Percentiles rank a stretch among this genome's conserved stretches.
Conservation (phyloP, 2,113 vertebrate genomes). For the Hydrochoerus hydrochaeris region DNA sequence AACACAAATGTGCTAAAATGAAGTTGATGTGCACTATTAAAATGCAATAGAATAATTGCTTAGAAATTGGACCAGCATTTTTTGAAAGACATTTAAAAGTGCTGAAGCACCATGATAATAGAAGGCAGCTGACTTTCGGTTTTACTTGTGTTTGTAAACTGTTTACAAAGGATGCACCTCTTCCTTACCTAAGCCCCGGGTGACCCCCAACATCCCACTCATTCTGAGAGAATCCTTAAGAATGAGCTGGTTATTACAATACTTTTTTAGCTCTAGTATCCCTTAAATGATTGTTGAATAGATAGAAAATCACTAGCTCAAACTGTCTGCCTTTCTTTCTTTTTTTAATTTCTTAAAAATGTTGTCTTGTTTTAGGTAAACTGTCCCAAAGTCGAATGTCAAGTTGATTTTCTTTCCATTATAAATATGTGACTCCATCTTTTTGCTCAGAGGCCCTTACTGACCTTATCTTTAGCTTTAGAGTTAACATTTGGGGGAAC, state of each 20-base stretch:
- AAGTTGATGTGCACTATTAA: not conserved
- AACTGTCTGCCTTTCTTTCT: not conserved
- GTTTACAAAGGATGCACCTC: not conserved
- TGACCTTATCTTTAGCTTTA: not conserved
- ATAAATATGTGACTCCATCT: not conserved
- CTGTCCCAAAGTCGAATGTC: too few species aligned
- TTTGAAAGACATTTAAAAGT: not conserved
- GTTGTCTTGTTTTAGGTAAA: not conserved
- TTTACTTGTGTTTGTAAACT: not conserved
- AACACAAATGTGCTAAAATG: not conserved
- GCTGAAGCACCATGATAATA: not conserved
- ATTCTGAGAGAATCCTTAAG: not conserved
- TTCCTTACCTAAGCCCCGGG: not conserved
- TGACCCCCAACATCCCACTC: too few species aligned
- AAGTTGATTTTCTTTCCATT: not conserved
- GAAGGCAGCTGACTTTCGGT: not conserved
- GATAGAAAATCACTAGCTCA: not conserved
- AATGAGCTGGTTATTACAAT: not conserved
- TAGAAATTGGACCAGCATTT: not conserved
- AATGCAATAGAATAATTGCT: not conserved
- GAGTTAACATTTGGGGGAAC: not conserved
- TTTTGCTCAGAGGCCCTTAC: not conserved
- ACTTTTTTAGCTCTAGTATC: not conserved
- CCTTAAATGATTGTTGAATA: not conserved
- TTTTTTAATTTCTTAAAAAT: not conserved